Evolutionary conservation across 2,797 vertebrate genomes (phyloP).

Genomic region (Ptychobarbus kaznakovi): DNA sequence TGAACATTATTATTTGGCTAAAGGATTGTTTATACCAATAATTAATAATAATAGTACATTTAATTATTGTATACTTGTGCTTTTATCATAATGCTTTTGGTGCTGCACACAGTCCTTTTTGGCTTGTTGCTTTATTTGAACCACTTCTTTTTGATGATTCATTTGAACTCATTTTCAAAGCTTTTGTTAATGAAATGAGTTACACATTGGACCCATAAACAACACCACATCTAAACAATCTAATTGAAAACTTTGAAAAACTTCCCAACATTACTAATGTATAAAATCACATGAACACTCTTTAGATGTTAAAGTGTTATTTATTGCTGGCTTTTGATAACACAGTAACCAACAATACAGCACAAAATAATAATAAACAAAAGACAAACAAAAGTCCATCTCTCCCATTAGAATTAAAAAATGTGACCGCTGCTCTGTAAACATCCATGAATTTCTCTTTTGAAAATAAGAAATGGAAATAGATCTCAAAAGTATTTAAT

Average conservation of each 20-base stretch:
- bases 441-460: too few relatives aligned
- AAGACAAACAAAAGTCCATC: too few relatives aligned
- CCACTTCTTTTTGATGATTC: neutral
- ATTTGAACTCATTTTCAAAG: constrained; percentile 1
- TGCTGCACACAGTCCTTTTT: neutral
- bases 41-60: neutral
- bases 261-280: too few relatives aligned
- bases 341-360: too few relatives aligned
- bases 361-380: too few relatives aligned
- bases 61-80: neutral
- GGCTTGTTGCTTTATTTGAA: neutral
- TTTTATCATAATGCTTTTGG: neutral
- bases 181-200: constrained; percentile 4
- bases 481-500: too few relatives aligned
- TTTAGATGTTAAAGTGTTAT: too few relatives aligned
- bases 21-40: neutral
- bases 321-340: too few relatives aligned
- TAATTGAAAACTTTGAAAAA: constrained; percentile 10
- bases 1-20: neutral
- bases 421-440: too few relatives aligned
- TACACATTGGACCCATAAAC: constrained; percentile 30
- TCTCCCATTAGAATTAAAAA: too few relatives aligned
- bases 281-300: too few relatives aligned
- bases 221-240: constrained; percentile 7
- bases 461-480: too few relatives aligned